phyloP scores from a whole-genome alignment of 1,140 invertebrate genomes.

The Ceratosolen fusciceps region DNA sequence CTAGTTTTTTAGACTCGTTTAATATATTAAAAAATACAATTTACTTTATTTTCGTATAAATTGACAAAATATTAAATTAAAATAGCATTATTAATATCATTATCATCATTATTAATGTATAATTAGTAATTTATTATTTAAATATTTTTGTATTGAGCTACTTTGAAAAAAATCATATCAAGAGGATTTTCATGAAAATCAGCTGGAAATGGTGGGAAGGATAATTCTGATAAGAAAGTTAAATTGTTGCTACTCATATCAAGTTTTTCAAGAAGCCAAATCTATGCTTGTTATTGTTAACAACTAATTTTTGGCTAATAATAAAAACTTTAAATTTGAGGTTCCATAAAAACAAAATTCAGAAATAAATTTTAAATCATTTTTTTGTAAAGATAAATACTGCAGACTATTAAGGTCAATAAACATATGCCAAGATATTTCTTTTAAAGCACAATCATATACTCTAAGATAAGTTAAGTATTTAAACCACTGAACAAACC shows the following conservation, averaged over 20 bases:
- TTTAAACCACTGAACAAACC: conserved; percentile 73
- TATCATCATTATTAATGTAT: too few relatives aligned
- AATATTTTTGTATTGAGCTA: conserved; percentile 40
- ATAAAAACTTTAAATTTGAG: conserved; percentile 75
- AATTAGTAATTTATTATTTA: not conserved
- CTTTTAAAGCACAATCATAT: conserved; percentile 74
- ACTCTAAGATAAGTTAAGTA: conserved; percentile 74
- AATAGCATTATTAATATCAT: too few relatives aligned
- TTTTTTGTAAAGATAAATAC: conserved; percentile 76
- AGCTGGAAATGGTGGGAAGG: conserved; percentile 79
- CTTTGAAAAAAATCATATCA: conserved; percentile 76
- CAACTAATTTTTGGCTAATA: conserved; percentile 76
- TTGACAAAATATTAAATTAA: too few relatives aligned
- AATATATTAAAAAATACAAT: too few relatives aligned
- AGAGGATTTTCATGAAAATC: conserved; percentile 80
- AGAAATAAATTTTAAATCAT: conserved; percentile 76
- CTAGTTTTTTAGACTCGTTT: too few relatives aligned
- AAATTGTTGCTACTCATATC: conserved; percentile 79
- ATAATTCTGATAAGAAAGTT: conserved; percentile 78
- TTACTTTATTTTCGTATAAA: too few relatives aligned
- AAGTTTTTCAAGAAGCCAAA: conserved; percentile 77
- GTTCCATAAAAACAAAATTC: conserved; percentile 80
- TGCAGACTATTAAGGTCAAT: conserved; percentile 75
- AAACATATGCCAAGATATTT: conserved; percentile 81
- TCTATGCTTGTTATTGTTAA: conserved; percentile 77